Evolutionary conservation across 2,113 vertebrate genomes (phyloP), one percentile per base, ranked within the genome.

Genomic region (Xiphophorus maculatus): DNA sequence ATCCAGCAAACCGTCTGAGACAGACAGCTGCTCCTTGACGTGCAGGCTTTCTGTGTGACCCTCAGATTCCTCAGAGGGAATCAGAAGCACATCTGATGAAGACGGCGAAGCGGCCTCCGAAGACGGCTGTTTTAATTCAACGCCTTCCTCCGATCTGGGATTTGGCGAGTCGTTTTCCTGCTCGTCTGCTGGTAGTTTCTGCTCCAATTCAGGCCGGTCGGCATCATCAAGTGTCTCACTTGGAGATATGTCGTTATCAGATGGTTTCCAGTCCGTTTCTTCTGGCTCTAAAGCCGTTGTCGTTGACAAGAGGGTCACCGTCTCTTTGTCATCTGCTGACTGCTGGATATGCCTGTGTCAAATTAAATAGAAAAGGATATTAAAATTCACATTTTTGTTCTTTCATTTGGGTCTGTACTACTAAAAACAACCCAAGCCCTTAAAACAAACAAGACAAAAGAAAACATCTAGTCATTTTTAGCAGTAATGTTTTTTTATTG

Each of bases 311-410:
- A 81, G 3, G 32, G 66, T 73, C 14, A 33, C 14, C 8, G 25
- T 76, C 35, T 84, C 40, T 62, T 68, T 29, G 25, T 74, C 66
- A 40, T 74, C 79, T 25, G 68, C 3, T 60, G 84, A 71, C 69
- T 87, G 85, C n/a, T 65, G 0, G 30, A 69, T 48, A 13, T 64
- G 33, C 29, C 88, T 91, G 66, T 11, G 62, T 14, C 12, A 74
- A 63, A 76, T 7, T 2, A 75, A 66, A 28, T 2, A 73, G 64
- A 28, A 64, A 5, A 60, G 11, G 1, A 29, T 54, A 58, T 58
- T 58, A n/a, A 58, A 22, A 6, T 11, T 37, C 35, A 37, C 35
- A 37, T 37, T 37, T 12, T 37, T 12, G 35, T 37, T 11, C 35
- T 37, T 37, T 2, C 35, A 11, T 37, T 37, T 37, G 35, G 10